phyloP scores from a whole-genome alignment of 2,113 vertebrate species.

The Eubucco bourcierii region DNA sequence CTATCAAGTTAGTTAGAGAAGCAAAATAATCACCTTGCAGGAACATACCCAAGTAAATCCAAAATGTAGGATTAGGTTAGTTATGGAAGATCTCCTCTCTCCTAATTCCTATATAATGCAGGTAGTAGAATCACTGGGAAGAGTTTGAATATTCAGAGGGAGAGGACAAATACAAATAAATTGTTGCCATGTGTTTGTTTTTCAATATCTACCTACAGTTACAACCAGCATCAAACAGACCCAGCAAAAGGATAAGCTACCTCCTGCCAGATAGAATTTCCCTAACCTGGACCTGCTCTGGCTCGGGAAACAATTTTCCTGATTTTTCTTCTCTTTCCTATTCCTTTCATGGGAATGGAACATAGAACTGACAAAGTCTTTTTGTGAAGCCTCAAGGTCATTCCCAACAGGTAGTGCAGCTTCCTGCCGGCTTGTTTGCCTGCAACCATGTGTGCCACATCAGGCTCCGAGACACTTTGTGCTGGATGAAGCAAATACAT shows the following conservation, averaged over 20 bases:
- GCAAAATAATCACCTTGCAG: constrained; percentile 10
- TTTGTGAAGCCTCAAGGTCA: background rate
- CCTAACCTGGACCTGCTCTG: background rate
- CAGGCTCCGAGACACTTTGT: too few relatives aligned
- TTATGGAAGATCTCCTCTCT: background rate
- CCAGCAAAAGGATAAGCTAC: background rate
- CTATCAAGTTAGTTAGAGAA: background rate
- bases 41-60: background rate
- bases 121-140: background rate
- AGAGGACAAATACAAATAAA: background rate
- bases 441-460: too few relatives aligned
- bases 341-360: background rate
- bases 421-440: too few relatives aligned
- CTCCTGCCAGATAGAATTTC: background rate
- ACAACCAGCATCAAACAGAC: background rate
- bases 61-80: background rate
- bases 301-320: background rate
- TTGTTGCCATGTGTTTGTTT: background rate
- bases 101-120: background rate
- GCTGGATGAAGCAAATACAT: too few relatives aligned
- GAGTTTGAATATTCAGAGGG: background rate
- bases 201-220: background rate
- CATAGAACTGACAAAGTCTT: background rate
- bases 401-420: background rate
- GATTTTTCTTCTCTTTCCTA: background rate